Conservation (phyloP, 2,113 vertebrate species). For the Piliocolobus tephrosceles region DNA sequence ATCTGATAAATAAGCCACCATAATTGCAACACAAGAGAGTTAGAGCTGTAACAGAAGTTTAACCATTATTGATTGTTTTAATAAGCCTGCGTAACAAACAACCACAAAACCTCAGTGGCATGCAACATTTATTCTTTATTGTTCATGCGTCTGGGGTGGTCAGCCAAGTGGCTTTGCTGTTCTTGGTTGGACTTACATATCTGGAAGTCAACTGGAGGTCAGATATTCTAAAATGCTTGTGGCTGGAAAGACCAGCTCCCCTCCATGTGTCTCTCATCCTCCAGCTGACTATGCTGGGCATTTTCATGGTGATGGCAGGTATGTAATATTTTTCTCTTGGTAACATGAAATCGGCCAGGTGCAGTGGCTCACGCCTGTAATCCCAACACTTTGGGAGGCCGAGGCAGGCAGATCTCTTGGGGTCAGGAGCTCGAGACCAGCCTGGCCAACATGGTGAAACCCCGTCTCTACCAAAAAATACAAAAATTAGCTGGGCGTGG, state of each 20-base stretch:
- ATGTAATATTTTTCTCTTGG: slow-evolving; percentile 8
- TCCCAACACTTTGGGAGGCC: too few species aligned
- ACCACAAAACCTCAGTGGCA: background rate
- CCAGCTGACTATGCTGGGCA: background rate
- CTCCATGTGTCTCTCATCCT: background rate
- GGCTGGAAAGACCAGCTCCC: background rate
- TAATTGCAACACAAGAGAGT: background rate
- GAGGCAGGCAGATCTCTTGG: too few species aligned
- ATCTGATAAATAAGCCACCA: background rate
- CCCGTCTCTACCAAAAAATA: too few species aligned
- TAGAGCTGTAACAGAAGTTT: background rate
- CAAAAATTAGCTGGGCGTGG: too few species aligned
- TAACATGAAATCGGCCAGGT: background rate
- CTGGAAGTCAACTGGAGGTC: background rate
- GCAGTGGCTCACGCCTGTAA: too few species aligned
- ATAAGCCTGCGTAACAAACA: background rate
- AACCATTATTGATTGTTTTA: background rate
- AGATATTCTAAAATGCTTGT: background rate
- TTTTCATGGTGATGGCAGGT: background rate
- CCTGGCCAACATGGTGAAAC: too few species aligned
- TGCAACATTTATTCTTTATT: background rate
- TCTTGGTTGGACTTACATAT: background rate
- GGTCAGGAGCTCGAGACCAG: too few species aligned
- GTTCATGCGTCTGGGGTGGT: background rate
- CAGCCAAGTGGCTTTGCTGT: background rate